Conservation (phyloP, 1,140 invertebrate species). For the Tenebrio molitor region DNA sequence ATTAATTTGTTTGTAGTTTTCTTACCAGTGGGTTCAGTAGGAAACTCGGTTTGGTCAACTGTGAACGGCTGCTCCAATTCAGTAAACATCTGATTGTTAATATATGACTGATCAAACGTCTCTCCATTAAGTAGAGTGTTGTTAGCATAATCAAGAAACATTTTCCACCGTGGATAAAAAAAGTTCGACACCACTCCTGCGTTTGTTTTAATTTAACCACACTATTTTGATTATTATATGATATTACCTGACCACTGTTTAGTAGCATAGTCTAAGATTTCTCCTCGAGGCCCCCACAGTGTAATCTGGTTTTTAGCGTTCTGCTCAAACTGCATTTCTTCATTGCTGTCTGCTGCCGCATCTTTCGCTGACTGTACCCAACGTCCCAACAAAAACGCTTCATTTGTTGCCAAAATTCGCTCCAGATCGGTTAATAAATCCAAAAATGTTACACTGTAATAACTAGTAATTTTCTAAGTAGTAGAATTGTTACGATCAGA, state of each 20-base stretch:
- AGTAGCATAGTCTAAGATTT: conserved; percentile 91
- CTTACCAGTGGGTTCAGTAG: conserved; percentile 63
- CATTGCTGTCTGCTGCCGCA: conserved; percentile 67
- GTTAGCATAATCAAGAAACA: conserved; percentile 73
- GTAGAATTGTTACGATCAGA: not conserved
- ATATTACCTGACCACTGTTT: conserved; percentile 87
- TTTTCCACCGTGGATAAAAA: conserved; percentile 78
- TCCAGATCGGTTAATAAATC: conserved; percentile 79
- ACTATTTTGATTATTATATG: not conserved
- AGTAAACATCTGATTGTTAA: conserved; percentile 71
- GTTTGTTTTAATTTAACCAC: no score
- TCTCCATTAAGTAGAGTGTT: conserved; percentile 67
- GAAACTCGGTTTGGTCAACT: conserved; percentile 67
- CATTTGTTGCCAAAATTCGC: conserved; percentile 75
- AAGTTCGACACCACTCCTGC: conserved; percentile 75
- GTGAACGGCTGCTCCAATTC: conserved; percentile 81
- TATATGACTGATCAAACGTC: conserved; percentile 69
- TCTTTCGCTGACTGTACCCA: conserved; percentile 82
- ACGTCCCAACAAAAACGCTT: conserved; percentile 77
- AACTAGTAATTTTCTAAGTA: not conserved
- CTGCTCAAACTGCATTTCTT: conserved; percentile 77
- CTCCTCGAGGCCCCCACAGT: conserved; percentile 89
- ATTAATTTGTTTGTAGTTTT: conserved; percentile 44
- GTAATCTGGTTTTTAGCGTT: conserved; percentile 95
- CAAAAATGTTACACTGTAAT: conserved; percentile 49